A percentile compares a stretch with the other conserved stretches of the same genome.
Conservation (phyloP, 2,797 vertebrate genomes). For the Trachops cirrhosus region DNA sequence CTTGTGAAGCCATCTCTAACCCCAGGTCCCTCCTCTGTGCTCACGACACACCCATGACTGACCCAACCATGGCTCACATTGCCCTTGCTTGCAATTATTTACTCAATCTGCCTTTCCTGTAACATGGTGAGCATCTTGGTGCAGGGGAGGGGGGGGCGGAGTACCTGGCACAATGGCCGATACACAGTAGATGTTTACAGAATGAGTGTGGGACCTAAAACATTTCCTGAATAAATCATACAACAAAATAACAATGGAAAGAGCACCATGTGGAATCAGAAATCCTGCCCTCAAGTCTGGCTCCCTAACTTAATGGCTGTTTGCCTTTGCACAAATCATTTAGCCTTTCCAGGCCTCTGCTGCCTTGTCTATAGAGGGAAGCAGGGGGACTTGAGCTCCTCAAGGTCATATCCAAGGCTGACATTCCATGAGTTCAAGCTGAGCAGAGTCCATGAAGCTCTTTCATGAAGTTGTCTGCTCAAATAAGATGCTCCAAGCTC, state of each 20-base stretch:
- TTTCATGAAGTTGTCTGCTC: neutral
- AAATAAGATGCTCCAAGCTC: neutral
- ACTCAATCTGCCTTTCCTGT: neutral
- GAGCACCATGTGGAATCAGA: neutral
- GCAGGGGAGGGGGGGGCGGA: neutral
- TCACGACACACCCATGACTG: neutral
- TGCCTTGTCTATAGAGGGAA: neutral
- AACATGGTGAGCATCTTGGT: neutral
- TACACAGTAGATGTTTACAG: neutral
- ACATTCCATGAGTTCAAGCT: neutral
- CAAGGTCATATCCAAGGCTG: neutral
- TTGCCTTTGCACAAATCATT: neutral
- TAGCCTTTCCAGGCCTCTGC: neutral
- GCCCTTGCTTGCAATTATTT: neutral
- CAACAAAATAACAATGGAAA: neutral
- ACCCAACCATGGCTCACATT: neutral
- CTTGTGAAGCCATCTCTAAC: neutral
- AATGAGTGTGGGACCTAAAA: neutral
- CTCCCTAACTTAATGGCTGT: neutral
- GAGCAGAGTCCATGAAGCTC: neutral
- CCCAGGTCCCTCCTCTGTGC: neutral
- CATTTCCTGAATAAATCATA: neutral
- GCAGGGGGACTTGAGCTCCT: neutral
- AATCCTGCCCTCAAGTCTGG: neutral
- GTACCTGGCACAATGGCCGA: neutral